phyloP scores from a whole-genome alignment of 64 coral and sea anemone genomes.

The Stichodactyla helianthus region DNA sequence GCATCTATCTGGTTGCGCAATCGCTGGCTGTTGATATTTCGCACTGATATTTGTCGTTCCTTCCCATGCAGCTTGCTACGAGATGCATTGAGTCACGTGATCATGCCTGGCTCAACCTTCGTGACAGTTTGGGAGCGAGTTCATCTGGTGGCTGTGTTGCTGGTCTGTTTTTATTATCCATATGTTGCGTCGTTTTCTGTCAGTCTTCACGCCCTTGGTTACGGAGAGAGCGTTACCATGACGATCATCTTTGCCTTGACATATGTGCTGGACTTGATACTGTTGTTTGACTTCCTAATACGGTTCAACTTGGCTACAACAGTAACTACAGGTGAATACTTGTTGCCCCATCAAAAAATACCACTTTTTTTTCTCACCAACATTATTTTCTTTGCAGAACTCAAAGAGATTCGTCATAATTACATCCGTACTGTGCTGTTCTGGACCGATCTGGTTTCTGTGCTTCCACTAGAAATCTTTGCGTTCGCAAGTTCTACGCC shows the following conservation, averaged over 20 bases:
- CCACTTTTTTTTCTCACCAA: background rate
- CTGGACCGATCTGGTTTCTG: constrained; percentile 57
- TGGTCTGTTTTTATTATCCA: constrained; percentile 67
- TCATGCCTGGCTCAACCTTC: constrained; percentile 54
- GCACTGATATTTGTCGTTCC: background rate
- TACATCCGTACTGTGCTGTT: constrained; percentile 65
- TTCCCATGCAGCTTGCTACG: constrained; percentile 16
- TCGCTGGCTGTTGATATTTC: too few relatives aligned
- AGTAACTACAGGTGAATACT: constrained; percentile 23
- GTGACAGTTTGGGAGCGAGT: constrained; percentile 66
- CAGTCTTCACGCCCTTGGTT: constrained; percentile 58
- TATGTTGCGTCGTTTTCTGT: constrained; percentile 72
- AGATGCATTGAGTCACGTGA: constrained; percentile 40
- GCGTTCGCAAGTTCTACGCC: background rate
- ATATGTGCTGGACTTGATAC: constrained; percentile 59
- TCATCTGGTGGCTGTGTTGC: constrained; percentile 41
- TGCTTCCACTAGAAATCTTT: constrained; percentile 52
- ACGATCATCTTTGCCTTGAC: constrained; percentile 35
- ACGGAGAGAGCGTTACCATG: constrained; percentile 28
- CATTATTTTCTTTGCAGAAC: constrained; percentile 15
- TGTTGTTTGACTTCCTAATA: constrained; percentile 61
- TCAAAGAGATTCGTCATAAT: constrained; percentile 50
- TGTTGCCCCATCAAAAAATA: background rate
- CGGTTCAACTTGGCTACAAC: constrained; percentile 71
- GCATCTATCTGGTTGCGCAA: background rate